Base-by-base conservation (phyloP, 2,888 invertebrate genomes). In the Agrochola lychnidis region DNA sequence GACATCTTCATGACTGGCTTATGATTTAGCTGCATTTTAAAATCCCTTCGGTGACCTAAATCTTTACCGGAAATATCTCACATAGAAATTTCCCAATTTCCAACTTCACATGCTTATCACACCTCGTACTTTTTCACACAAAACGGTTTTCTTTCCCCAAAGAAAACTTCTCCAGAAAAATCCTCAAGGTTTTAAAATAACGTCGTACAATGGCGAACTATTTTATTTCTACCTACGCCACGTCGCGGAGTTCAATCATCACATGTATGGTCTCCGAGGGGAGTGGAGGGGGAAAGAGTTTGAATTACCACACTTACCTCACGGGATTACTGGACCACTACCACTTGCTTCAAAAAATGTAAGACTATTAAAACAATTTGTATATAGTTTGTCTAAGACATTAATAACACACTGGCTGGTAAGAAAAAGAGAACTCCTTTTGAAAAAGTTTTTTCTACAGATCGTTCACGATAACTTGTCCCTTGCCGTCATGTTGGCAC, bases 231-330 rank as follows among this genome's bases (percentile, higher is more conserved):
- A 78, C 71, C 71, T 67, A n/a, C 69, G 42, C 79, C 89, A 88
- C 88, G 88, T 90, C 70, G 40, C 79, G 68, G 61, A 78, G 87
- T 89, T 89, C 88, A 88, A 89, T 90, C 91, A 89, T 89, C 82
- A 85, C 81, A 85, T 86, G 81, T 84, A 83, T 81, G 87, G 89
- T 88, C 88, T 89, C 88, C 30, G 69, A 70, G 79, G 83, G 68
- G 80, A 70, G 72, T 25, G 36, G 66, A 62, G 67, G 48, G 67
- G 73, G 74, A 69, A 88, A 87, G 83, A 83, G 81, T 86, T 87
- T 85, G 88, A 89, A 90, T 90, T 88, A 89, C 88, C 81, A 74
- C 84, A 72, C 78, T 87, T 87, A 90, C 85, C 87, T 85, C 87
- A 40, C 48, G 82, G 84, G 87, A 88, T 85, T 88, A 88, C 84